These are phyloP conservation scores for Channa argus DNA, from an alignment of 2,113 vertebrate genomes.

Conservation along the genomic window DNA sequence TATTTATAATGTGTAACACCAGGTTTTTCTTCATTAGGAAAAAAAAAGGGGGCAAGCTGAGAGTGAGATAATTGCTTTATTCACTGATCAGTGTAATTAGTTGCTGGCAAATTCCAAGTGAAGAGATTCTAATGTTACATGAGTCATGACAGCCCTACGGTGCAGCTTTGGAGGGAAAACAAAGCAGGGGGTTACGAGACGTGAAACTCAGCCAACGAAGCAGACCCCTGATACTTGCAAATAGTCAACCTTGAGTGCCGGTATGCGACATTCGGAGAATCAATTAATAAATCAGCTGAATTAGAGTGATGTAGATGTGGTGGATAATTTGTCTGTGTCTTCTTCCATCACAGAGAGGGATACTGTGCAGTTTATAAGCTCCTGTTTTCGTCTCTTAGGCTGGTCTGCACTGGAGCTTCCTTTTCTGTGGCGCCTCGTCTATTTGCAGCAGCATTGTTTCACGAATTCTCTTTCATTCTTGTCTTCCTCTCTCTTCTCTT, in stretches of 20 bases:
- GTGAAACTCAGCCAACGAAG: constrained; percentile 32
- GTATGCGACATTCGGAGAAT: constrained; percentile 45
- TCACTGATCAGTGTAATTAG: constrained; percentile 82
- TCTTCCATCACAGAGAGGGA: constrained; percentile 4
- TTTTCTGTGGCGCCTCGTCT: constrained; percentile 25
- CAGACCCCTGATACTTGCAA: constrained; percentile 25
- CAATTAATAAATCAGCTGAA: constrained; percentile 23
- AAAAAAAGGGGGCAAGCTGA: constrained; percentile 29
- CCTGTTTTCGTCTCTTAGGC: background rate
- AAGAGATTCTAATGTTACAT: constrained; percentile 72
- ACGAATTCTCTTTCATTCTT: background rate
- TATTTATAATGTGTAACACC: constrained; percentile 65
- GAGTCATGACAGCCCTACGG: constrained; percentile 63
- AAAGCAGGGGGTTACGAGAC: constrained; percentile 51
- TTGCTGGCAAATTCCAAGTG: constrained; percentile 64
- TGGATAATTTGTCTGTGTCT: background rate
- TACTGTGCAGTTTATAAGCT: background rate
- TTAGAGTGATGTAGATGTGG: constrained; percentile 1
- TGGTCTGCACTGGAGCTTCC: background rate
- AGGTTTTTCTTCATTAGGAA: constrained; percentile 67
- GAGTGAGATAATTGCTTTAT: constrained; percentile 74
- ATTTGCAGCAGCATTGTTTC: background rate
- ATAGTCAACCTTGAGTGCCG: constrained; percentile 20
- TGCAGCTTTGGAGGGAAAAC: constrained; percentile 44
- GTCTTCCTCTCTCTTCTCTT: background rate